Conservation (phyloP, 1,140 invertebrate genomes). For the Chironomus striatipennis region DNA sequence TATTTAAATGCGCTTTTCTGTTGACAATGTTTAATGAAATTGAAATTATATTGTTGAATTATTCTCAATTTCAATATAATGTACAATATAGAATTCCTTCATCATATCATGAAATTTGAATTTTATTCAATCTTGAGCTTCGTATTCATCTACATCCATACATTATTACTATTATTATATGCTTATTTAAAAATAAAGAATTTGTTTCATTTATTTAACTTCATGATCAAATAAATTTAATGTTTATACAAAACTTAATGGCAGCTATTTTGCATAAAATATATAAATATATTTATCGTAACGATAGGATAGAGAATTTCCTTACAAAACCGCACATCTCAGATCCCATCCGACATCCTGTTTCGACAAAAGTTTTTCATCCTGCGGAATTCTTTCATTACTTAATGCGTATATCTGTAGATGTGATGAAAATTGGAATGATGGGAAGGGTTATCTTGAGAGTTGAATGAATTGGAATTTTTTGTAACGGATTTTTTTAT, state of each 20-base stretch:
- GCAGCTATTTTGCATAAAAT: no score
- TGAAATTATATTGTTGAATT: no score
- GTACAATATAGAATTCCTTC: no score
- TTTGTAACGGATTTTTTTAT: not conserved
- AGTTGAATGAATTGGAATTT: not conserved
- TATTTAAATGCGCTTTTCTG: slow-evolving; percentile 15
- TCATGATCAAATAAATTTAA: not conserved
- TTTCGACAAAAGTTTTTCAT: not conserved
- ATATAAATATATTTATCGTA: no score
- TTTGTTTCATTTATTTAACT: not conserved
- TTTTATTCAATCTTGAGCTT: no score
- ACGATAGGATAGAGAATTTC: not conserved
- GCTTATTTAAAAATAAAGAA: no score
- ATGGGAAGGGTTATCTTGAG: no score
- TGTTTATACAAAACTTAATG: not conserved
- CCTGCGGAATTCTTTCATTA: slow-evolving; percentile 7
- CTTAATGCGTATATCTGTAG: not conserved
- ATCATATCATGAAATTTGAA: not conserved
- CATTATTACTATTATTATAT: no score
- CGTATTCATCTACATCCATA: no score
- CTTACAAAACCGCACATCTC: not conserved
- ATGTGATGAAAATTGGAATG: not conserved
- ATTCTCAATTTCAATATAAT: no score
- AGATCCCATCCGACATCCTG: not conserved
- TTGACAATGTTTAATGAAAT: slow-evolving; percentile 16